Evolutionary conservation across 2,113 vertebrate genomes (phyloP), one percentile per base, ranked within the genome.

Genomic region (Azemiops feae): DNA sequence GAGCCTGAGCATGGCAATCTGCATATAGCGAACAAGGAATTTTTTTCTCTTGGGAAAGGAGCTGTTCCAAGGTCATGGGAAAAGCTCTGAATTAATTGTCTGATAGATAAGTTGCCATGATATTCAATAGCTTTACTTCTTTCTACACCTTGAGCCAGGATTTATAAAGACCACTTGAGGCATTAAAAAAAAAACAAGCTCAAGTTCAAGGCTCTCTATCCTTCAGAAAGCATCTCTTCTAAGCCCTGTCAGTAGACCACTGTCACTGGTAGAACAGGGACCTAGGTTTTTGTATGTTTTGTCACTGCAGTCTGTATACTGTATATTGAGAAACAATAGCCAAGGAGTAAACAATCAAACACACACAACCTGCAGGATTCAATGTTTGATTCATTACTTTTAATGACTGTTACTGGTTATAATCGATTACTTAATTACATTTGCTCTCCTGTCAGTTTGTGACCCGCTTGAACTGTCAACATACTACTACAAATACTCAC

Each of bases 61-160:
- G 18, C 52, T 23, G 1, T 45, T 34, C 60, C 87, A 89, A 92
- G 92, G 87, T 89, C 64, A 89, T 81, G 16, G 74, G 87, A 89
- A 89, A 52, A 92, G n/a, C 52, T 85, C 87, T 89, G 87, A 69
- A 55, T 89, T 85, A 89, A 92, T 89, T n/a, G 52, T 20, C 92
- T 54, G 20, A 34, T 47, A 89, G 64, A 89, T 89, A 92, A 50
- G 23, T 92, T 89, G 52, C 64, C 52, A 81, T 14, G 87, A 57
- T 57, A 57, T 87, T 81, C 47, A 47, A n/a, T 81, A 27, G 87
- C 87, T 92, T 89, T 89, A 25, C 60, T 54, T 89, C 64, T 43
- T 89, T 92, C 87, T 81, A 53, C 27, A 85, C n/a, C 87, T 85
- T 81, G 47, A 89, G 64, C 52, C 55, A 85, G 34, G 60, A 81